Base-by-base conservation (phyloP, 35 echinoderm and acorn worm species). In the Hemicentrotus pulcherrimus region DNA sequence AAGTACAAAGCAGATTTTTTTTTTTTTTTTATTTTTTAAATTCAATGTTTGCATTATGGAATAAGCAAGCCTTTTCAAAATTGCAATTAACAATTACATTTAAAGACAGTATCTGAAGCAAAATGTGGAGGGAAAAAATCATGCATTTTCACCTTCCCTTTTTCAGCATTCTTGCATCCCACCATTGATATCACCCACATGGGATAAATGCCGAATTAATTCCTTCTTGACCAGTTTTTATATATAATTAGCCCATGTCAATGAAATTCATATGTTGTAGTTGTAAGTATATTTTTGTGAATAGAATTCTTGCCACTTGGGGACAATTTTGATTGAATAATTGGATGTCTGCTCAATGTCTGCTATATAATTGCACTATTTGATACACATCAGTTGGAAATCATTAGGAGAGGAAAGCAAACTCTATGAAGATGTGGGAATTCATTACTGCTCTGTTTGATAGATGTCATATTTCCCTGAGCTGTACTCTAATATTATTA, bases 311-410 rank as follows among this genome's bases (percentile, higher is more conserved):
- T 71, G 61, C 18, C 18, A 19, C 61, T 24, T 3, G 61, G 61
- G 61, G 0, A 78, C 65, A 78, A n/a, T n/a, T 78, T 78, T 78
- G 65, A 78, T 78, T 59, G 52, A 41, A 0, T 41, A 11, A 55
- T 14, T 55, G 50, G 9, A n/a, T 78, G 65, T 78, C 65, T 78
- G 28, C 18, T 70, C 4, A 5, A 28, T 70, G 61, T 70, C 61
- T 70, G 61, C 65, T 78, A 78, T 78, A 22, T 78, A 78, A 78
- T n/a, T 78, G 65, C 65, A 78, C 28, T 78, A n/a, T 78, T 78
- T 78, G 65, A 78, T 78, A 78, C n/a, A 78, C 65, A 78, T 78
- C 65, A n/a, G 65, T 78, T 78, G 22, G 65, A 78, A 78, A 28
- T 78, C 7, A 78, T 28, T 6, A n/a, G 19, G 24, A 78, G 65